Base-by-base conservation (phyloP, 2,797 vertebrate genomes). In the Sebastes minor region DNA sequence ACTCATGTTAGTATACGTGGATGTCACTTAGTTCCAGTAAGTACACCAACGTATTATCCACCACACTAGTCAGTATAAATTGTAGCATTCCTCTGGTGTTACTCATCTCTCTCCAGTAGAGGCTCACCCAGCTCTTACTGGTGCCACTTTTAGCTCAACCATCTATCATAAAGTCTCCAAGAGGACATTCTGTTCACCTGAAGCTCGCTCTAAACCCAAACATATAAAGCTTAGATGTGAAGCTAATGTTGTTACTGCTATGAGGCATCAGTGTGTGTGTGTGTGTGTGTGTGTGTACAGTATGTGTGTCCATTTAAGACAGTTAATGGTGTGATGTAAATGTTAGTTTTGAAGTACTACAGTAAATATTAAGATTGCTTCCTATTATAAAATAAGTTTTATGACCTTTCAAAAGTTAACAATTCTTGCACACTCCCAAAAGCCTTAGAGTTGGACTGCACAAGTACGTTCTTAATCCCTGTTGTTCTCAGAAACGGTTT, bases 401-500 rank as follows among this genome's bases (percentile, higher is more conserved):
- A 65, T 57, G 32, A 63, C 35, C 7, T 76, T 75, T 46, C 22
- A 65, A 49, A 79, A 76, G 67, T 69, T 49, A 71, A 84, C 27
- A 76, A 72, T 46, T 11, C 52, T 38, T 59, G 32, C 11, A 23
- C 22, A 23, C 30, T 52, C 49, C 11, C 12, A 56, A 55, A 84
- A 23, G 4, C 23, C 5, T 14, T 11, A 4, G 1, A 59, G 22
- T 57, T 33, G 2, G 55, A 38, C 20, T 56, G 25, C 28, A 70
- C 68, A 75, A 74, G 42, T 42, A n/a, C 25, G 23, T 20, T 76
- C 16, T 16, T 78, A 62, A 65, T 67, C 55, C 38, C 46, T 23
- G 49, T 59, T 83, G 73, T 78, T 85, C 82, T 77, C 33, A 75
- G 65, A 67, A 74, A 71, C 1, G 16, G 4, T 35, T 85, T 76